phyloP scores from a whole-genome alignment of 2,797 vertebrate species.

The Sebastes matsubarae region DNA sequence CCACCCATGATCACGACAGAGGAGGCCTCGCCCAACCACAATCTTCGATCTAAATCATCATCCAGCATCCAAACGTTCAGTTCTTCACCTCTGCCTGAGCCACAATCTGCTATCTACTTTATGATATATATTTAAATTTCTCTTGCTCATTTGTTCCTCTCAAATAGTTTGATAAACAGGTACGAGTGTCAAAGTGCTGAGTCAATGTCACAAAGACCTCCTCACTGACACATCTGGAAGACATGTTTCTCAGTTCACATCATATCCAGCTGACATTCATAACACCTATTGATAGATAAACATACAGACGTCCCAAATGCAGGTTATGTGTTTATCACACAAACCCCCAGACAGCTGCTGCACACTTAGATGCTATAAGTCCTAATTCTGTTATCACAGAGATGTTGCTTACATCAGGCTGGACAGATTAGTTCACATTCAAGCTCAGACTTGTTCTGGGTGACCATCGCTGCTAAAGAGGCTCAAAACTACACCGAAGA shows the following conservation, averaged over 20 bases:
- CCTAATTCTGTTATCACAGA: constrained; percentile 12
- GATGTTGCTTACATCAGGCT: constrained; percentile 13
- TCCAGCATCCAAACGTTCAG: neutral
- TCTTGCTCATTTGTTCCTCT: neutral
- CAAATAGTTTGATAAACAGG: neutral
- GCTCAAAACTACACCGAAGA: constrained; percentile 16
- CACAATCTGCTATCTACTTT: neutral
- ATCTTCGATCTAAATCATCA: neutral
- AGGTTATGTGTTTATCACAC: constrained; percentile 12
- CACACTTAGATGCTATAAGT: neutral
- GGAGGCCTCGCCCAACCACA: neutral
- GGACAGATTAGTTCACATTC: constrained; percentile 5
- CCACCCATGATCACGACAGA: neutral
- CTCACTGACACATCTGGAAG: neutral
- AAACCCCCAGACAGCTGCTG: neutral
- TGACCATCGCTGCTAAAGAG: constrained; percentile 9
- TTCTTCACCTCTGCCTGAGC: neutral
- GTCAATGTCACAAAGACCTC: neutral
- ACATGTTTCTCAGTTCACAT: constrained; percentile 2
- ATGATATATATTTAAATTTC: neutral
- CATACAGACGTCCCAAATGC: neutral
- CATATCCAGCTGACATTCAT: neutral
- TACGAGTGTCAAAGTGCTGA: neutral
- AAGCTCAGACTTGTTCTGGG: neutral
- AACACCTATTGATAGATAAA: neutral